Evolutionary conservation across 2,797 vertebrate genomes (phyloP), one percentile per base, ranked within the genome.

Genomic region (Mionectes olivaceus): DNA sequence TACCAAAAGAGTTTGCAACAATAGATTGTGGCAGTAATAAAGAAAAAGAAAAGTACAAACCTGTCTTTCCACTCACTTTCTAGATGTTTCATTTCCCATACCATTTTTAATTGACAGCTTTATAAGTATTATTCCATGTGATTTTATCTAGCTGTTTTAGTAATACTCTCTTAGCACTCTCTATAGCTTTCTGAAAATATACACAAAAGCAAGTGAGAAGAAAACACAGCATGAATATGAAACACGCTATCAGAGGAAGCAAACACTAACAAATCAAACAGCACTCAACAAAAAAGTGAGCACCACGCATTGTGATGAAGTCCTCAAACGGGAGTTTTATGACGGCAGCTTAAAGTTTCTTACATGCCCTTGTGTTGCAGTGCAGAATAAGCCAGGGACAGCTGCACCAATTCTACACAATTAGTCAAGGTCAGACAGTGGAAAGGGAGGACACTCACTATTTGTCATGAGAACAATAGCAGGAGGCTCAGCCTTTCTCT

Each of bases 371-470:
- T 95, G 94, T 93, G 93, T 50, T 76, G 39, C 60, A 35, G 91
- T 11, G 0, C 91, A 95, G 92, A 97, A 97, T 90, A 90, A 97
- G 94, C 78, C 49, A 39, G 95, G 93, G 97, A 97, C 98, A 98
- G 98, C 98, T 98, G 98, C 96, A 83, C 91, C 95, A 86, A 97
- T 98, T 98, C 97, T 97, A 73, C 94, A 83, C 97, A 97, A 98
- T 98, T 98, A 98, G 98, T 98, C 97, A 98, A 97, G 98, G 98
- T 98, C 97, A 98, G 93, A 91, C 96, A 69, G 90, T 92, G 96
- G 96, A 97, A 98, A 97, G 94, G 85, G 93, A 96, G 95, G 97
- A 97, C 97, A 98, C 97, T 98, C 96, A 96, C 96, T 97, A 96
- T 98, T 97, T 98, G 98, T 98, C 97, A 98, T 90, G 90, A 84